These are phyloP conservation scores for Ceriagrion tenellum DNA, from an alignment of 2,888 invertebrate genomes.

Conservation along the genomic window DNA sequence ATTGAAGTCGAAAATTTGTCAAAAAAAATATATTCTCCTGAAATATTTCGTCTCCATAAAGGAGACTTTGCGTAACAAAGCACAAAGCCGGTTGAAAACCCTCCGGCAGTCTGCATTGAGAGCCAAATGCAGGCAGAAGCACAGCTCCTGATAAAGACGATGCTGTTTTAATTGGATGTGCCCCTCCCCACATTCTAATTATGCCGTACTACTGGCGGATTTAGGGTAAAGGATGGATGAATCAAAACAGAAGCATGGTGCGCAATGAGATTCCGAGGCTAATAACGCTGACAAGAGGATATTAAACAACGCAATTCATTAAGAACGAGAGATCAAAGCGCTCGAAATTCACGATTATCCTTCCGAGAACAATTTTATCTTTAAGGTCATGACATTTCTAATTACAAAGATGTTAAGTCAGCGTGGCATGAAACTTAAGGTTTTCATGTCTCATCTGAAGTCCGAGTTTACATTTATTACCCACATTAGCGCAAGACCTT, in stretches of 20 bases:
- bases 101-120: background rate
- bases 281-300: conserved; percentile 1
- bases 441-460: background rate
- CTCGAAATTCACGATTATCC: background rate
- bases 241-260: background rate
- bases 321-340: background rate
- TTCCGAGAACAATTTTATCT: background rate
- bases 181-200: background rate
- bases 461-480: background rate
- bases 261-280: background rate
- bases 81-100: background rate
- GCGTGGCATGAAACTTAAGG: background rate
- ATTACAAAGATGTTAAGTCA: background rate
- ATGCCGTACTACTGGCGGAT: background rate
- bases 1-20: background rate
- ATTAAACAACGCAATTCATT: background rate
- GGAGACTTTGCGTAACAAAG: background rate
- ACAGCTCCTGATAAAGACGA: background rate
- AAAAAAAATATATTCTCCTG: background rate
- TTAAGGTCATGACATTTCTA: background rate
- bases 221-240: background rate
- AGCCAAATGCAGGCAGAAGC: background rate
- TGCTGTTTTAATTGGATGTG: background rate
- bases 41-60: background rate
- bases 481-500: too few relatives aligned